Conservation (phyloP, 2,113 vertebrate genomes). For the Poicephalus meyeri region DNA sequence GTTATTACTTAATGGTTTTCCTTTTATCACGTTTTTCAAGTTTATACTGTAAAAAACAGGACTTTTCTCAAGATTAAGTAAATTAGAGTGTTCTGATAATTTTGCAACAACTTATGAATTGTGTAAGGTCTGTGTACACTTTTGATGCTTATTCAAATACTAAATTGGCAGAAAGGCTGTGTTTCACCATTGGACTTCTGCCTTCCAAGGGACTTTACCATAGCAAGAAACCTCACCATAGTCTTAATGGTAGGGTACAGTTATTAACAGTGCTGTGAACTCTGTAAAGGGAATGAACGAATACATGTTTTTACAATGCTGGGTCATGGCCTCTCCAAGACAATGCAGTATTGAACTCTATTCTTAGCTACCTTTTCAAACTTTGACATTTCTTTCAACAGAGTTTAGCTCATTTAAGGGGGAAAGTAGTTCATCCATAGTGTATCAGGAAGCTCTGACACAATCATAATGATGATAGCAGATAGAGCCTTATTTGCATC, state of each 20-base stretch:
- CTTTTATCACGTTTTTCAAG: neutral
- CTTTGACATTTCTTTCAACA: neutral
- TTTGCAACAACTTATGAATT: neutral
- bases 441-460: neutral
- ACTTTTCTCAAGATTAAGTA: neutral
- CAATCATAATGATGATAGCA: neutral
- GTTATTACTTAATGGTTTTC: neutral
- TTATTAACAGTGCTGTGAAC: neutral
- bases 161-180: neutral
- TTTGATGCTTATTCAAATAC: neutral
- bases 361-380: neutral
- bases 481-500: neutral
- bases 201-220: neutral
- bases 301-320: neutral
- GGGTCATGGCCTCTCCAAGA: neutral
- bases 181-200: neutral
- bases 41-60: neutral
- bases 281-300: neutral
- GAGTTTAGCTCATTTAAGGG: neutral
- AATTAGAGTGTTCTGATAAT: neutral
- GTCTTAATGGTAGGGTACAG: neutral
- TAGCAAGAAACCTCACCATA: neutral
- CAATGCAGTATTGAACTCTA: neutral
- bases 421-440: neutral
- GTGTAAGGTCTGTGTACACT: neutral